These are phyloP conservation scores for Pachyseris speciosa DNA, from an alignment of 64 coral and sea anemone genomes.

Conservation along the genomic window DNA sequence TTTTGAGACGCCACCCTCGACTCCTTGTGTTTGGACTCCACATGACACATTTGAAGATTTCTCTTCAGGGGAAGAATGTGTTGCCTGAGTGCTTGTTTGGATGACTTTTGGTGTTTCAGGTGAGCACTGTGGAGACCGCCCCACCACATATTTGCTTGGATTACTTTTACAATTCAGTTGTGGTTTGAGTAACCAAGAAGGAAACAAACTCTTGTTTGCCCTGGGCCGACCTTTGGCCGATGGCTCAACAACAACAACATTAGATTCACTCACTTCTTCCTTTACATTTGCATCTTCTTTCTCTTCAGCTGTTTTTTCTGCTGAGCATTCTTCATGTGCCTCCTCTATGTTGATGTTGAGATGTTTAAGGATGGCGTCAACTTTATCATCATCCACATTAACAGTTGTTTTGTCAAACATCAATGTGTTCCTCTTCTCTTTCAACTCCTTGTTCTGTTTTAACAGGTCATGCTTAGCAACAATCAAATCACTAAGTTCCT, in stretches of 20 bases:
- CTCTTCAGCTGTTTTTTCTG: not conserved
- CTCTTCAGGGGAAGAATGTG: not conserved
- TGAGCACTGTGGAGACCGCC: not conserved
- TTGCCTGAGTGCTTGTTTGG: not conserved
- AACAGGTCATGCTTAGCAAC: conserved; percentile 29
- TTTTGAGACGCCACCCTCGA: not conserved
- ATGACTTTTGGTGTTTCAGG: not conserved
- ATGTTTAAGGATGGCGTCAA: conserved; percentile 21
- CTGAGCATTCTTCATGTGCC: not conserved
- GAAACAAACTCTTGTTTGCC: conserved; percentile 29
- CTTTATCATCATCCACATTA: conserved; percentile 25
- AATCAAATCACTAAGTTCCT: conserved; percentile 7
- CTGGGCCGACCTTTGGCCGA: conserved; percentile 11
- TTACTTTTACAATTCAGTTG: not conserved
- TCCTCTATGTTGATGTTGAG: conserved; percentile 9
- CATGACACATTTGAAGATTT: conserved; percentile 6
- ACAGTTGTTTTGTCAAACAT: conserved; percentile 43
- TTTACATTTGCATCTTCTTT: not conserved
- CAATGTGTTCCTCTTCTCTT: conserved; percentile 26
- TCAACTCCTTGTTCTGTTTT: conserved; percentile 56
- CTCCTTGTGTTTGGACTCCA: not conserved
- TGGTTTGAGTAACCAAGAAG: conserved; percentile 6
- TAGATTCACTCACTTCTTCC: not conserved
- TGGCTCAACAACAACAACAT: not conserved
- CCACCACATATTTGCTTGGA: not conserved